Conservation (phyloP, 2,888 invertebrate genomes). For the Epinotia ramella region DNA sequence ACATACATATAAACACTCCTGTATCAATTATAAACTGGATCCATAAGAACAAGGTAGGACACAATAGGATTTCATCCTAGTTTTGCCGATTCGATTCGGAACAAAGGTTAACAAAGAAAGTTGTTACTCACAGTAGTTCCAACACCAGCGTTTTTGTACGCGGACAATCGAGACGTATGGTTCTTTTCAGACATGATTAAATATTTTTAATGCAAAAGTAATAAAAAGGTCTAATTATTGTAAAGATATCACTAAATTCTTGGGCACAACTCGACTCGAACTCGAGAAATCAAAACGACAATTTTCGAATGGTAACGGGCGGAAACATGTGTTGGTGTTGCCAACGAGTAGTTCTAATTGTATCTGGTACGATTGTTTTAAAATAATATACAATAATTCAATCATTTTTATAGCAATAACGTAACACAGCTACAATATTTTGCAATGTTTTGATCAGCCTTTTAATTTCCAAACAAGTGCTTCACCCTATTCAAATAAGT, state of each 20-base stretch:
- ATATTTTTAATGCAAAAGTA: conserved; percentile 4
- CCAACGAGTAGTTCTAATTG: not conserved
- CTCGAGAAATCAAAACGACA: not conserved
- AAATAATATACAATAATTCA: too few species aligned
- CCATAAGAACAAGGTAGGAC: not conserved
- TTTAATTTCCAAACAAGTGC: not conserved
- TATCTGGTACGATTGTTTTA: not conserved
- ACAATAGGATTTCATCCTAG: not conserved
- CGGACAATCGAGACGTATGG: conserved; percentile 85
- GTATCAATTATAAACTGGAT: not conserved
- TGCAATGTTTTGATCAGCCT: too few species aligned
- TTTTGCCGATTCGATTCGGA: conserved; percentile 21
- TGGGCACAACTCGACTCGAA: conserved; percentile 2
- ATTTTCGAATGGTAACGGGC: conserved; percentile 33
- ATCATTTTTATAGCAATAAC: not conserved
- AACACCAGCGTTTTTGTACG: conserved; percentile 92
- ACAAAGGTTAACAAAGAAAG: conserved; percentile 28
- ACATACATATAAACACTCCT: not conserved
- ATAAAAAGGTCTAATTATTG: not conserved
- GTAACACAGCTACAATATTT: not conserved
- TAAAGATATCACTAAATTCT: conserved; percentile 1
- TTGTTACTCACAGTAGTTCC: conserved; percentile 87
- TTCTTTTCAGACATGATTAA: conserved; percentile 87
- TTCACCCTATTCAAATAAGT: not conserved
- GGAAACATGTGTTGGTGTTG: conserved; percentile 14